Evolutionary conservation across 2,797 vertebrate genomes (phyloP).

Genomic region (Chelonia mydas): DNA sequence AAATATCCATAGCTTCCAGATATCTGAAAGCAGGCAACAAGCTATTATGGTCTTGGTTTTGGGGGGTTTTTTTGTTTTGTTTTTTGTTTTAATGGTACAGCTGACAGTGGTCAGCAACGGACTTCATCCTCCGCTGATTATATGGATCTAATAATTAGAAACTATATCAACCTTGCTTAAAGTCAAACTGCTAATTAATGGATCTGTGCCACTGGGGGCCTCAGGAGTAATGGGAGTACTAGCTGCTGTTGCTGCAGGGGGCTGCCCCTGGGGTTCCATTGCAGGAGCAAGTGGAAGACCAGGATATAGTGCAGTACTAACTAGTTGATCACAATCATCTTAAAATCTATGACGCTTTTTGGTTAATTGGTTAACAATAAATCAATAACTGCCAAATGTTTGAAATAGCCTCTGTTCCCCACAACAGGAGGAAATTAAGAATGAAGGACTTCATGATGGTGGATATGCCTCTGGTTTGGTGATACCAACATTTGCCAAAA

Average conservation of each 20-base stretch:
- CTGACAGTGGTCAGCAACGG: background rate
- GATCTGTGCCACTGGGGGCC: background rate
- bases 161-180: background rate
- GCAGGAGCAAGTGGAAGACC: background rate
- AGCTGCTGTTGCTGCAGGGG: background rate
- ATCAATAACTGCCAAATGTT: background rate
- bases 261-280: background rate
- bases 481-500: background rate
- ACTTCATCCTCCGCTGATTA: background rate
- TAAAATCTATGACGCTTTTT: background rate
- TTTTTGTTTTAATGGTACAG: background rate
- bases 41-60: background rate
- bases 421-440: background rate
- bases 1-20: background rate
- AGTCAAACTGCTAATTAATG: background rate
- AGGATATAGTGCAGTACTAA: background rate
- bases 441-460: background rate
- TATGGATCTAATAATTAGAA: background rate
- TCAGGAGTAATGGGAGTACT: background rate
- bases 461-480: background rate
- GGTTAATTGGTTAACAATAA: background rate
- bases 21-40: background rate
- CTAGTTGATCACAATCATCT: background rate
- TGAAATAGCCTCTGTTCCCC: background rate
- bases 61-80: too few species aligned